Base-by-base conservation (phyloP, 2,113 vertebrate species). In the Nicator chloris region DNA sequence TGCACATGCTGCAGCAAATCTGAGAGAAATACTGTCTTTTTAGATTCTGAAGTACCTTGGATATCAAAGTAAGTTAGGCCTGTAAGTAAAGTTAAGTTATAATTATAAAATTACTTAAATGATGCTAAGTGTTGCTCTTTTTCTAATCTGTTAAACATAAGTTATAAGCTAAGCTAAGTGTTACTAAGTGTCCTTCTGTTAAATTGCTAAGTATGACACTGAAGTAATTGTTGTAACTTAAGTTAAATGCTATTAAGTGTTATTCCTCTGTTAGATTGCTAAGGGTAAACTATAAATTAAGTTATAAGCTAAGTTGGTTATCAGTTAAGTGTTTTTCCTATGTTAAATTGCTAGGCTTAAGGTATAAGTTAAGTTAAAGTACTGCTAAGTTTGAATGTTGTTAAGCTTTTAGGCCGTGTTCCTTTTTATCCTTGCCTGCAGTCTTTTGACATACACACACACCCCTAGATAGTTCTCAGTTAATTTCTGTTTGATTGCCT, bases 391-490 rank as follows among this genome's bases (percentile, higher is more conserved):
- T 39, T 39, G 51, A 33, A 9, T 22, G 23, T 21, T 47, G 17
- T 28, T 68, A 40, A 59, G 18, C 22, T 81, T 33, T 69, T 49
- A 49, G 28, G n/a, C 18, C 0, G 0, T 33, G 18, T 17, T 56
- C 13, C 13, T 37, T 56, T 66, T 37, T 24, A 56, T 45, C 10
- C 17, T 45, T 66, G 16, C 21, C 22, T 13, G 6, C 8, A 13
- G 16, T 47, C 21, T 66, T 80, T 66, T 24, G 21, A 35, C 20
- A 39, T 27, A 18, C 27, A 39, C 11, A 13, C 28, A 37, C 45
- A 15, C 8, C 24, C 31, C 2, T 30, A 42, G 16, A 39, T 7
- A 47, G 16, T 6, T 66, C 7, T 37, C 27, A 13, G 21, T 33
- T 33, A 0, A 33, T 39, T 39, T 68, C 42, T 68, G n/a, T 49